Evolutionary conservation across 2,797 vertebrate genomes (phyloP), one percentile per base, ranked within the genome.

Genomic region (Rhadinocentrus ornatus): DNA sequence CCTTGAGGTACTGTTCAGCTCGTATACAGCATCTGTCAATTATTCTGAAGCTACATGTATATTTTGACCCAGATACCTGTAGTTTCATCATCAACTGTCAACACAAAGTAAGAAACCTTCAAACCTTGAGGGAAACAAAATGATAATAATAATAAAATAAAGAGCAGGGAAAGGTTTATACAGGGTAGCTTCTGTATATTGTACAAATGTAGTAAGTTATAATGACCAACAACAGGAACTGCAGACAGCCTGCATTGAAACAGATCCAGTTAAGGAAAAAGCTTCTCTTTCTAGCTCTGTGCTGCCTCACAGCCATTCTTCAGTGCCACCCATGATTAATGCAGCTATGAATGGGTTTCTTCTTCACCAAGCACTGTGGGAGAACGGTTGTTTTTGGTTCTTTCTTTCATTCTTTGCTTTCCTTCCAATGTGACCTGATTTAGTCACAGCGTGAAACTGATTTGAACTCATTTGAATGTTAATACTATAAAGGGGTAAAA

Each of bases 381-480:
- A 83, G 72, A 87, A 76, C 13, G 4, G 69, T 55, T 84, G 80
- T 80, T 83, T n/a, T 76, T 83, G 34, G 0, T 26, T 66, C 73
- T 81, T 37, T 61, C 59, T 48, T 74, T 66, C 70, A 46, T 56
- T 67, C 77, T 84, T 65, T 68, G 46, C 83, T 81, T 80, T 84
- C 48, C 74, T 82, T 37, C 75, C 75, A 81, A 82, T 75, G 75
- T 82, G 80, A 74, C 81, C 86, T 69, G 71, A 86, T 91, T 90
- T 82, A 78, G 74, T 77, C 83, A 68, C 69, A 84, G 75, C 81
- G 83, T 79, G 83, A 89, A 92, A 91, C 85, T 85, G 88, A 91
- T 91, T 91, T 86, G 55, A 78, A 74, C 81, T 92, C 84, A 90
- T 93, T 91, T 91, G 81, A 87, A 92, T 90, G 83, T 81, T 85